A percentile compares a stretch with the other conserved stretches of the same genome.
Evolutionary conservation across 2,113 vertebrate species (phyloP).

Genomic region (Lathamus discolor): DNA sequence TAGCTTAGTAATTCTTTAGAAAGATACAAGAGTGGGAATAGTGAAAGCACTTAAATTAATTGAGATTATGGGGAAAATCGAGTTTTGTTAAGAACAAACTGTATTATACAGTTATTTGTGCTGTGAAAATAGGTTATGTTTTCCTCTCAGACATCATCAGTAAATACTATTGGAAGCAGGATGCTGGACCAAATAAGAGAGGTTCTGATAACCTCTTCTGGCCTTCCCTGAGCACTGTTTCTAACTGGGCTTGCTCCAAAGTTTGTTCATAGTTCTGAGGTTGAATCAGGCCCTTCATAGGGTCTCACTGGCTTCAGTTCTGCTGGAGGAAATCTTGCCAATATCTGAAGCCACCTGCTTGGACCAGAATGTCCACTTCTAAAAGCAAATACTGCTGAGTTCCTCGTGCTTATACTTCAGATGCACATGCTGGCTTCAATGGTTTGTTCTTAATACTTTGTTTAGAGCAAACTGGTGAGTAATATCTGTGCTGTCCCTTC

Average conservation of each 20-base stretch:
- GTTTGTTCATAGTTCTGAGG: background rate
- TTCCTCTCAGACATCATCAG: background rate
- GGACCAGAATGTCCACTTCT: background rate
- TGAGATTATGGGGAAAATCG: background rate
- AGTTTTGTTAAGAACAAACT: background rate
- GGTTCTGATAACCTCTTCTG: background rate
- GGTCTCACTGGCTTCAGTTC: background rate
- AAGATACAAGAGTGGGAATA: background rate
- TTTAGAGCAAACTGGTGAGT: background rate
- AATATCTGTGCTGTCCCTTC: background rate
- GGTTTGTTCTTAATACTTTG: background rate
- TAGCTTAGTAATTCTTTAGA: background rate
- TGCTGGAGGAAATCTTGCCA: background rate
- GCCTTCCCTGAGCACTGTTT: background rate
- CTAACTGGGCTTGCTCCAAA: background rate
- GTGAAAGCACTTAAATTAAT: background rate
- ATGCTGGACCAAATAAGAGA: background rate
- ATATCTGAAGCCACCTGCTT: background rate
- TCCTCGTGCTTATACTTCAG: background rate
- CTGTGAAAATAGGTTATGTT: background rate
- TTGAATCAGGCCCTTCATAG: background rate
- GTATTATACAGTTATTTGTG: background rate
- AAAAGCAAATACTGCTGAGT: background rate
- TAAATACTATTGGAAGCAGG: background rate
- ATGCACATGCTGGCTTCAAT: background rate